Percentiles rank a stretch among this genome's conserved stretches.
Conservation (phyloP, 1,140 invertebrate species). For the Trialeurodes vaporariorum region DNA sequence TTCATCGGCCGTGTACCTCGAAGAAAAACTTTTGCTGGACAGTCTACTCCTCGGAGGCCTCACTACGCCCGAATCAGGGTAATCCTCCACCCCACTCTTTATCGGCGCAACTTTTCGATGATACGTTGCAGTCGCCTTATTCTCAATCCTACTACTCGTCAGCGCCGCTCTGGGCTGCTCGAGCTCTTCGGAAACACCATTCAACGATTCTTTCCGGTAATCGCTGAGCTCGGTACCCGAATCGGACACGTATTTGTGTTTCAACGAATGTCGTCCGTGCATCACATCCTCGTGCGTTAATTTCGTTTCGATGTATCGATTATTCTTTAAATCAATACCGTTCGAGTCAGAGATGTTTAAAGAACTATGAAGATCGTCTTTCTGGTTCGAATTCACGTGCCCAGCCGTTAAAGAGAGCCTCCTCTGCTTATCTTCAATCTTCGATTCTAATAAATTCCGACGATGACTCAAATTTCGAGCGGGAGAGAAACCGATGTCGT, state of each 20-base stretch:
- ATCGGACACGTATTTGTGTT: conserved; percentile 31
- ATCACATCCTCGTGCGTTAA: conserved; percentile 16
- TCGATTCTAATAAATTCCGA: conserved; percentile 57
- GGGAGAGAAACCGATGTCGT: conserved; percentile 16
- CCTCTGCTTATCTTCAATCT: conserved; percentile 42
- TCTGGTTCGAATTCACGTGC: conserved; percentile 37
- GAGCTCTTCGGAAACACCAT: conserved; percentile 26
- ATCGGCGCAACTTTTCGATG: not conserved
- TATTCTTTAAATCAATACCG: not conserved
- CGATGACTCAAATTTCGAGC: conserved; percentile 52
- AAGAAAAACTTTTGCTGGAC: not conserved
- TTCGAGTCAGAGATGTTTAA: not conserved
- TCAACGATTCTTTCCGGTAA: conserved; percentile 25
- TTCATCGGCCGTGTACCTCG: not conserved
- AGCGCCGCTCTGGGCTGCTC: conserved; percentile 22
- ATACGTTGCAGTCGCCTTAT: not conserved
- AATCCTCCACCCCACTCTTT: not conserved
- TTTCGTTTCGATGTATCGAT: not conserved
- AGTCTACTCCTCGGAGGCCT: not conserved
- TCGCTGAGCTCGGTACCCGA: conserved; percentile 31
- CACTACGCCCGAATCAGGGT: not conserved
- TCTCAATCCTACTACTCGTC: too few relatives aligned
- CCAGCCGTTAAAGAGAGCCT: conserved; percentile 35
- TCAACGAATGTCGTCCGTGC: conserved; percentile 29
- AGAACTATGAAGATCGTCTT: not conserved